Percentiles rank a stretch among this genome's conserved stretches.
Evolutionary conservation across 2,888 invertebrate species (phyloP).

Genomic region (Leptopterna dolabrata): DNA sequence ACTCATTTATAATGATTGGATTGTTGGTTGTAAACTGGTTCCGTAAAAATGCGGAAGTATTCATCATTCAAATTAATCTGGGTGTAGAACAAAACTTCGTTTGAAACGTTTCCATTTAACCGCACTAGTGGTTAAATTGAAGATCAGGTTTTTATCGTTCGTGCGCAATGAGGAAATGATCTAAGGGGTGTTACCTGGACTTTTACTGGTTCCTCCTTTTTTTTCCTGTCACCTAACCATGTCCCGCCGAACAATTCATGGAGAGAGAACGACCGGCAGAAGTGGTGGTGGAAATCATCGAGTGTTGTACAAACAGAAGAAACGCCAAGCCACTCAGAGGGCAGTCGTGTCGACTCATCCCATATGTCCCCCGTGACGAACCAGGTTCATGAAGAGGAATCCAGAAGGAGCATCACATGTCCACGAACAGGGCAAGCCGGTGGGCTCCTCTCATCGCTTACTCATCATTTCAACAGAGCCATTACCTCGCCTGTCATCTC

Average conservation of each 20-base stretch:
- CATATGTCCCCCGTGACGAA: conserved; percentile 45
- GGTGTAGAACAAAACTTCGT: no score
- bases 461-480: conserved; percentile 52
- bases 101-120: no score
- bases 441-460: conserved; percentile 41
- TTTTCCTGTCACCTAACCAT: no score
- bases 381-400: conserved; percentile 24
- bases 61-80: no score
- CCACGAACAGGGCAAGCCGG: neutral
- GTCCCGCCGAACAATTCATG: neutral
- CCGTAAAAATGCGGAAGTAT: no score
- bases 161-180: no score
- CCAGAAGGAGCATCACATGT: conserved; percentile 15
- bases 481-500: conserved; percentile 46
- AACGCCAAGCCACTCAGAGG: neutral
- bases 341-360: conserved; percentile 44
- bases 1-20: no score
- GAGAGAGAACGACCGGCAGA: neutral
- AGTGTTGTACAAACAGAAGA: conserved; percentile 40
- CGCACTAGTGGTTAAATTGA: no score
- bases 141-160: no score
- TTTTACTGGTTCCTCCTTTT: neutral
- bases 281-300: neutral
- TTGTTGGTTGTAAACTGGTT: no score
- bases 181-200: neutral